Conservation (phyloP, 1,140 invertebrate species). For the Helicoverpa zea region DNA sequence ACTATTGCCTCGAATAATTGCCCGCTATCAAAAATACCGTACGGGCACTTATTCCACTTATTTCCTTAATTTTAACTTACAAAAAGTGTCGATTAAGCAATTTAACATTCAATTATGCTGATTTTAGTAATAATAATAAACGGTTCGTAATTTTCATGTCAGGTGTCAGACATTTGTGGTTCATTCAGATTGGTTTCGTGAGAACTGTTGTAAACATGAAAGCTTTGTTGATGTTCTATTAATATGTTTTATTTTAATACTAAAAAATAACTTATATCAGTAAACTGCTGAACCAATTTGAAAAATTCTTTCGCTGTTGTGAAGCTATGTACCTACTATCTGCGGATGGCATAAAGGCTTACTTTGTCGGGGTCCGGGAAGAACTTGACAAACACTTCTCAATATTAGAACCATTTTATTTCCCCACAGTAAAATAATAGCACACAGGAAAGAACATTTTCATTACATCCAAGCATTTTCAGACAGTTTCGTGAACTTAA, state of each 20-base stretch:
- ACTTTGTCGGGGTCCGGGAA: too few relatives aligned
- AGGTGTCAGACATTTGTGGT: constrained; percentile 5
- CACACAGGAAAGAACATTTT: too few relatives aligned
- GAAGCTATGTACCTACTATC: too few relatives aligned
- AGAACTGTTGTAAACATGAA: neutral
- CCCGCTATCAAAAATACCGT: constrained; percentile 6
- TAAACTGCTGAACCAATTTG: too few relatives aligned
- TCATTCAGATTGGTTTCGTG: constrained; percentile 8
- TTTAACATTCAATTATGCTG: constrained; percentile 33
- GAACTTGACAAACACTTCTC: too few relatives aligned
- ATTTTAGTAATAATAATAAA: constrained; percentile 29
- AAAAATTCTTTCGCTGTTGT: too few relatives aligned
- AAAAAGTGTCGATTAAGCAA: constrained; percentile 39
- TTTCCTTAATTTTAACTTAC: constrained; percentile 30
- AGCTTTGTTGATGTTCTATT: neutral
- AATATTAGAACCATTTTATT: too few relatives aligned
- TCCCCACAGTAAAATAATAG: too few relatives aligned
- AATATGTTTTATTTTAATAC: too few relatives aligned
- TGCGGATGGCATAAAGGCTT: too few relatives aligned
- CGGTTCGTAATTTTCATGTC: constrained; percentile 19
- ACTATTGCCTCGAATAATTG: constrained; percentile 22
- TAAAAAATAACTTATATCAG: too few relatives aligned
- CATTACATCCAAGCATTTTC: neutral
- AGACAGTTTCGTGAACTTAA: neutral
- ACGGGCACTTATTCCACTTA: neutral